These are phyloP conservation scores for Philopotamus ludificatus DNA, from an alignment of 1,140 invertebrate genomes.

Conservation along the genomic window DNA sequence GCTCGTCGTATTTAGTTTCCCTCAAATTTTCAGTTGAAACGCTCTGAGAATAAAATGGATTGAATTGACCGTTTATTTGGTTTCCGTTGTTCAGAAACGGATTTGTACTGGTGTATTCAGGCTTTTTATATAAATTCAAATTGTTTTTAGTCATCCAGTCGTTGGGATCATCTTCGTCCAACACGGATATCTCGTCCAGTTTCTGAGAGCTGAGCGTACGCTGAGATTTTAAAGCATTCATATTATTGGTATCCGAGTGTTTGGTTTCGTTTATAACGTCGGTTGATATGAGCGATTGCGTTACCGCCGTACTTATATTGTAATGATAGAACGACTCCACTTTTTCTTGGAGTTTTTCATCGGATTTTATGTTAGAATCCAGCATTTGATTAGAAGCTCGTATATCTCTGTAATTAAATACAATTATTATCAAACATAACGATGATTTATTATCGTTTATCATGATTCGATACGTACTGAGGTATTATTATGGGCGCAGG, in stretches of 20 bases:
- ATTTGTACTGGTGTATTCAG: slow-evolving; percentile 40
- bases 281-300: slow-evolving; percentile 26
- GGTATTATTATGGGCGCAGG: slow-evolving; percentile 53
- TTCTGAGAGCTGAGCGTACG: slow-evolving; percentile 6
- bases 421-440: slow-evolving; percentile 5
- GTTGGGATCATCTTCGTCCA: slow-evolving; percentile 30
- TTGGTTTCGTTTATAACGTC: slow-evolving; percentile 10
- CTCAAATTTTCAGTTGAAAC: slow-evolving; percentile 6
- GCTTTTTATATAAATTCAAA: slow-evolving; percentile 40
- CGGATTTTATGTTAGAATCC: slow-evolving; percentile 7
- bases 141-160: slow-evolving; percentile 38
- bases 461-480: slow-evolving; percentile 33
- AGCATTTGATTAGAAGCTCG: slow-evolving; percentile 25
- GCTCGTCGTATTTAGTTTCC: slow-evolving; percentile 20
- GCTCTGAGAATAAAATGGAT: slow-evolving; percentile 33
- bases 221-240: neutral
- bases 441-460: neutral
- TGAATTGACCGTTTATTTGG: slow-evolving; percentile 38
- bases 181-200: slow-evolving; percentile 23
- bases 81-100: slow-evolving; percentile 35
- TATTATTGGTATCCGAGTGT: neutral
- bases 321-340: slow-evolving; percentile 37
- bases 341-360: slow-evolving; percentile 26
- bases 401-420: slow-evolving; percentile 17
- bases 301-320: slow-evolving; percentile 35